Conservation (phyloP, 2,888 invertebrate genomes). For the Nemurella pictetii region DNA sequence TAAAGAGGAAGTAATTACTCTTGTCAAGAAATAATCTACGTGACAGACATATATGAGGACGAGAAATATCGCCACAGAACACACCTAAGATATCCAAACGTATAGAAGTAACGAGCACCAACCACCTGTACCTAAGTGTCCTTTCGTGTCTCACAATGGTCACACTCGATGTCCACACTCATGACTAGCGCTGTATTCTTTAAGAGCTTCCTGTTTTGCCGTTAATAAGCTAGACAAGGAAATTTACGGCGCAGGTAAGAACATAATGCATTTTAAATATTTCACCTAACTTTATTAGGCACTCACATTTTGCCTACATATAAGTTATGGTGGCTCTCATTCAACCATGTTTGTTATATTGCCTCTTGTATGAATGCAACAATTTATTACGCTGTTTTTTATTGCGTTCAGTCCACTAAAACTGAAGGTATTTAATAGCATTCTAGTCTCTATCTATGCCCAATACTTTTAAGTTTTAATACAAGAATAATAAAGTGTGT, state of each 20-base stretch:
- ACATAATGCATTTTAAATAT: background rate
- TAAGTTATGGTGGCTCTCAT: background rate
- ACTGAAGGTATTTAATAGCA: background rate
- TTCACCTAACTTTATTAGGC: background rate
- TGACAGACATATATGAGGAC: no score
- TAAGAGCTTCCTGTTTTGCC: constrained; percentile 14
- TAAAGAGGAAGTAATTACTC: background rate
- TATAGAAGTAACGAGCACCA: background rate
- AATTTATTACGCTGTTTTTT: background rate
- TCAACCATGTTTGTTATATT: background rate
- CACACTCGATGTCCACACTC: background rate
- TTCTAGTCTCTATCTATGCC: no score
- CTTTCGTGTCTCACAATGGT: constrained; percentile 18
- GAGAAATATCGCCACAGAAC: background rate
- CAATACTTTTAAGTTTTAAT: no score
- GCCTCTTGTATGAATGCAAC: background rate
- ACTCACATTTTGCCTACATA: background rate
- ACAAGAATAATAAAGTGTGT: no score
- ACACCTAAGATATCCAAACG: background rate
- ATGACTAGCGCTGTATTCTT: background rate
- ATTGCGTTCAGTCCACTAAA: background rate
- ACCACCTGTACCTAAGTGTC: constrained; percentile 29
- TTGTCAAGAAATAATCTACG: background rate
- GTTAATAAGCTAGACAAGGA: background rate
- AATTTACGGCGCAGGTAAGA: background rate